Percentiles rank a stretch among this genome's conserved stretches.
phyloP scores from a whole-genome alignment of 2,797 vertebrate genomes.

The Lateolabrax maculatus region DNA sequence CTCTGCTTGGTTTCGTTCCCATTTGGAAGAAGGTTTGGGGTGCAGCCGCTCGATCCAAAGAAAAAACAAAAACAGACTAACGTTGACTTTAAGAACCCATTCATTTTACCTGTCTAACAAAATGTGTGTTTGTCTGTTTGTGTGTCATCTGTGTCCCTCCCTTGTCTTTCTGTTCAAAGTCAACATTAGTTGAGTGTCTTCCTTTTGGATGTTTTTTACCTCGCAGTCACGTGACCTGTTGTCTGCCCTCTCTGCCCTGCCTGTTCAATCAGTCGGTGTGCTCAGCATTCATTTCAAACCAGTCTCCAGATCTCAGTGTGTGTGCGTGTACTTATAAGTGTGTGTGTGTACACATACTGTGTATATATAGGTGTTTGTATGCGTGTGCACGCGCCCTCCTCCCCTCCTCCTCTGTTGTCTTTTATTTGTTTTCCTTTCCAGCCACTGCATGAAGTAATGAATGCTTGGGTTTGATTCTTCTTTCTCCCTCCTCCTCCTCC shows the following conservation, averaged over 20 bases:
- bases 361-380: conserved; percentile 75
- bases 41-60: conserved; percentile 81
- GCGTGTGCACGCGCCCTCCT: conserved; percentile 73
- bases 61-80: conserved; percentile 78
- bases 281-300: conserved; percentile 80
- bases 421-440: conserved; percentile 84
- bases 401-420: conserved; percentile 78
- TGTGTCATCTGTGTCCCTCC: conserved; percentile 83
- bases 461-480: conserved; percentile 89
- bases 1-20: conserved; percentile 79
- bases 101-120: conserved; percentile 87
- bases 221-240: conserved; percentile 83
- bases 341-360: conserved; percentile 58
- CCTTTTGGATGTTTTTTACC: conserved; percentile 87
- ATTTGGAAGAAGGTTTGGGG: conserved; percentile 83
- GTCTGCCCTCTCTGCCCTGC: conserved; percentile 77
- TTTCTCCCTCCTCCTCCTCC: conserved; percentile 84
- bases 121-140: conserved; percentile 84
- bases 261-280: conserved; percentile 73
- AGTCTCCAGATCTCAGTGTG: conserved; percentile 73
- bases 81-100: conserved; percentile 89
- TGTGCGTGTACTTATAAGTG: conserved; percentile 58
- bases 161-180: conserved; percentile 85
- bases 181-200: conserved; percentile 89
- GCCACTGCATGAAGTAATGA: conserved; percentile 89